Conservation (phyloP, 2,888 invertebrate species). For the Drosophila buzzatii region DNA sequence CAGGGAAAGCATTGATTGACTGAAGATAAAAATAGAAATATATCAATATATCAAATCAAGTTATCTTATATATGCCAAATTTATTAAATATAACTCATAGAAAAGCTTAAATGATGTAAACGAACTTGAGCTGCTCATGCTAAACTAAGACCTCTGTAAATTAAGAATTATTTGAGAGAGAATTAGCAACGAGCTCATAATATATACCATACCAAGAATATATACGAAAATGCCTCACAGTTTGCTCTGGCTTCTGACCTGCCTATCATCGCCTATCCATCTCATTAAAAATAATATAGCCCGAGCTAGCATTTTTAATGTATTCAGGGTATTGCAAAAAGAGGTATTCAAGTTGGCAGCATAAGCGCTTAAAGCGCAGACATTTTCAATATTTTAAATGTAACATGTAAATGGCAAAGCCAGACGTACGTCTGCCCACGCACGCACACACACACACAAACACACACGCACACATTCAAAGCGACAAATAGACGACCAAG, state of each 20-base stretch:
- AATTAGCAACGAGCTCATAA: too few species aligned
- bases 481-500: constrained; percentile 31
- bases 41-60: too few species aligned
- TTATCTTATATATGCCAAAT: too few species aligned
- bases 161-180: too few species aligned
- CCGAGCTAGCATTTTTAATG: background rate
- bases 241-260: background rate
- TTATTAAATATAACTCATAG: too few species aligned
- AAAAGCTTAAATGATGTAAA: too few species aligned
- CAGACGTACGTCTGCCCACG: constrained; percentile 28
- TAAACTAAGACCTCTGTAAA: too few species aligned
- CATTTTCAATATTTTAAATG: constrained; percentile 70
- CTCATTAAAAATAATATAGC: background rate
- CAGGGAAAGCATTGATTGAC: too few species aligned
- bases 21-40: too few species aligned
- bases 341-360: constrained; percentile 4
- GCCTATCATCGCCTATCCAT: background rate
- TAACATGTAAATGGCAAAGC: constrained; percentile 39
- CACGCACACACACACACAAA: constrained; percentile 3
- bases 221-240: background rate
- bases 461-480: background rate
- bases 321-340: background rate
- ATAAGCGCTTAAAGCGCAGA: constrained; percentile 33
- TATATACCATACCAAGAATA: too few species aligned
- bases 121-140: too few species aligned